Evolutionary conservation across 2,113 vertebrate genomes (phyloP), one percentile per base, ranked within the genome.

Genomic region (Takifugu flavidus): DNA sequence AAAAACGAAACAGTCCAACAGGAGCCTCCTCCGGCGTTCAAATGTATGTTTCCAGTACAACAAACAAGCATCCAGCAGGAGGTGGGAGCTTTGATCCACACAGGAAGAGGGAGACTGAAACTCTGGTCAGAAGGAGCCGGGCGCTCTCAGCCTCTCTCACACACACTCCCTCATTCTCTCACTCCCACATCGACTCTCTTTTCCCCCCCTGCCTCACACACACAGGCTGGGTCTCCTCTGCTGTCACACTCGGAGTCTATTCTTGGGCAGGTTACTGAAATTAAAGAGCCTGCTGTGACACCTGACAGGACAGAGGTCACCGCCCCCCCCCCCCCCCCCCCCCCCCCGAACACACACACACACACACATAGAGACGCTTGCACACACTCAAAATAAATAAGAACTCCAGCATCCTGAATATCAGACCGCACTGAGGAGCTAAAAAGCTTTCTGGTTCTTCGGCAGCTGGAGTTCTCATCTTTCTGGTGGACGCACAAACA

Each of bases 221-320:
- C 56, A 53, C 67, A 46, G 47, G 39, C 56, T n/a, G 20, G 49
- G 28, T 53, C 69, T 67, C 62, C 53, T 53, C 62, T 75, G 65
- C 76, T 66, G 65, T 78, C 77, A 63, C 64, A 65, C 65, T 60
- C 49, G 0, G 29, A 42, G 53, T 82, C 87, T 89, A 85, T 87
- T 87, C 79, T 79, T 75, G 61, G 78, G 65, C 79, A 80, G 67
- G 78, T 79, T 80, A 65, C 76, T 92, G 89, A 91, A 78, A 87
- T 89, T 92, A 91, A 92, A 78, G 75, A 93, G 81, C 73, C 79
- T 67, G 80, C 57, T 44, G 70, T 65, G 65, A 74, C 47, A 55
- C 59, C 70, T 67, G 69, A 52, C 51, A 50, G 58, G 59, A 63
- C 68, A 70, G 78, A 79, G 85, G 79, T 84, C 84, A 88, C 56